Evolutionary conservation across 2,888 invertebrate species (phyloP).

Genomic region (Lacanobia wlatinum): DNA sequence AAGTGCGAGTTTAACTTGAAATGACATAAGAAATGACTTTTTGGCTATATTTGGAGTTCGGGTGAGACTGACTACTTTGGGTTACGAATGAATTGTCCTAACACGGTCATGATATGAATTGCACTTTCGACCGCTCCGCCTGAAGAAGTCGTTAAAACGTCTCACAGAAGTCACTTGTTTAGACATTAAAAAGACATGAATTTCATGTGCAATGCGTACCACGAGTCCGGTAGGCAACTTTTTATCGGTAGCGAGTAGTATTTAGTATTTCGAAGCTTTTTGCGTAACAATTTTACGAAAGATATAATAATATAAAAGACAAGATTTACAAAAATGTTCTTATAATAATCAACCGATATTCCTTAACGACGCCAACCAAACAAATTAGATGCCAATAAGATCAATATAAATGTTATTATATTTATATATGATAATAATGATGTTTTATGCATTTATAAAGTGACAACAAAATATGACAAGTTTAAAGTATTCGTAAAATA

Average conservation of each 20-base stretch:
- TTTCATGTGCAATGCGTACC: conserved; percentile 37
- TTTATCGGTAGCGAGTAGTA: conserved; percentile 74
- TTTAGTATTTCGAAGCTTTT: conserved; percentile 86
- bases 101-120: not conserved
- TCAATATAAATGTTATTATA: conserved; percentile 61
- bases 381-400: conserved; percentile 78
- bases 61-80: not conserved
- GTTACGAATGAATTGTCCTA: not conserved
- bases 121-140: too few species aligned
- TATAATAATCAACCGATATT: conserved; percentile 68
- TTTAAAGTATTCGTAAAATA: conserved; percentile 55
- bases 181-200: not conserved
- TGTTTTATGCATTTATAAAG: conserved; percentile 65
- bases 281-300: conserved; percentile 73
- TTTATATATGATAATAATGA: conserved; percentile 53
- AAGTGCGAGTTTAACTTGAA: not conserved
- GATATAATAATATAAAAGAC: conserved; percentile 73
- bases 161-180: not conserved
- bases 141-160: not conserved
- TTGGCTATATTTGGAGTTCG: too few species aligned
- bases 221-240: conserved; percentile 48
- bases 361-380: conserved; percentile 77
- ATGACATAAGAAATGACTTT: too few species aligned
- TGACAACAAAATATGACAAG: conserved; percentile 64
- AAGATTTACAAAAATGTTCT: conserved; percentile 70